These are phyloP conservation scores for Dolichotis patagonum DNA, from an alignment of 2,113 vertebrate species.

Conservation along the genomic window DNA sequence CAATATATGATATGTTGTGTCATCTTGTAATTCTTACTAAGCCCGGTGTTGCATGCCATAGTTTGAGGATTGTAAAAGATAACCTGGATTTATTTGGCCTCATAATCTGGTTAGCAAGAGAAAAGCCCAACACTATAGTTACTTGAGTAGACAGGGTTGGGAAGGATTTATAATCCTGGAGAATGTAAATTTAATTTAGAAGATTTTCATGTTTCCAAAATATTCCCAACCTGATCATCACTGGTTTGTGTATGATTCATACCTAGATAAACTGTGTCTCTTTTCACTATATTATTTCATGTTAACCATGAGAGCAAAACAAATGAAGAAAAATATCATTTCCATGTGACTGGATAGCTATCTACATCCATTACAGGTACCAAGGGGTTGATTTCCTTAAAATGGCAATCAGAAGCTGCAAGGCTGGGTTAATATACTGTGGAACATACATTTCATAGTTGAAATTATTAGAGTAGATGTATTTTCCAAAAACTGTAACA, in stretches of 20 bases:
- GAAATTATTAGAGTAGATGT: neutral
- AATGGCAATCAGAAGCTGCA: neutral
- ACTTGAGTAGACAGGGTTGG: neutral
- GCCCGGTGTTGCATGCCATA: neutral
- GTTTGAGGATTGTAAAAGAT: neutral
- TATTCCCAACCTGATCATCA: neutral
- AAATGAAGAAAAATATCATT: neutral
- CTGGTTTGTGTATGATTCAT: neutral
- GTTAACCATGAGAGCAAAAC: neutral
- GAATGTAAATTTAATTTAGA: neutral
- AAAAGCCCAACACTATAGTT: neutral
- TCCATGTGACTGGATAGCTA: neutral
- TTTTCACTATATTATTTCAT: neutral
- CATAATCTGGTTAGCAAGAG: neutral
- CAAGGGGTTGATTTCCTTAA: neutral
- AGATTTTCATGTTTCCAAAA: neutral
- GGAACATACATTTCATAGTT: neutral
- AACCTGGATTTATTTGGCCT: neutral
- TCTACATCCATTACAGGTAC: neutral
- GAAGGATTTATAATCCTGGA: neutral
- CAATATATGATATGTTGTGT: neutral
- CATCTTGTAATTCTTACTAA: neutral
- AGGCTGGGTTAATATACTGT: neutral
- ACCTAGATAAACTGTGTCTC: neutral
- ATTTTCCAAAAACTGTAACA: neutral